Evolutionary conservation across 2,113 vertebrate species (phyloP), one percentile per base, ranked within the genome.

Genomic region (Paralichthys olivaceus): DNA sequence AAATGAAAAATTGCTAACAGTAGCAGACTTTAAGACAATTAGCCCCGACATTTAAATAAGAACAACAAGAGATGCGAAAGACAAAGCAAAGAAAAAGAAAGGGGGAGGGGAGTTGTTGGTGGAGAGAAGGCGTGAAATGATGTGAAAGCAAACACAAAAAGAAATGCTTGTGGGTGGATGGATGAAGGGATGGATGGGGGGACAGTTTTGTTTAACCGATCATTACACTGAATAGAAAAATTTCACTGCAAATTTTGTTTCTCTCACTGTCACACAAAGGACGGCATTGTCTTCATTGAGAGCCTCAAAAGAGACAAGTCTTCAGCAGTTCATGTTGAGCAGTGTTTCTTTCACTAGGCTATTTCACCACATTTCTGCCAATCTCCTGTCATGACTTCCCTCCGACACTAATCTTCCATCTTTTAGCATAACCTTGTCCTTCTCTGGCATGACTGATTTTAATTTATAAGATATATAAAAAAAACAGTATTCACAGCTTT

Each of bases 11-110:
- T 70, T 34, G 26, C 43, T 72, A 60, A 72, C 71, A 75, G 60
- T 77, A 60, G 80, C 70, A 23, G 26, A 80, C 57, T 78, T 56
- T 49, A 45, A 58, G 45, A 77, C 69, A 80, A 79, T 79, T 56
- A 70, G 23, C 12, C 26, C 15, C 75, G 67, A 67, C 43, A 43
- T 75, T 80, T 73, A 57, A 78, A 72, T 37, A 66, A 73, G 61
- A 53, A 76, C 37, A 75, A 69, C 72, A 77, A 34, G 53, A 9
- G 34, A 71, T 0, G 11, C 12, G 32, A 4, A 29, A 43, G 25
- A 82, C 47, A 74, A 37, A 68, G 59, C 22, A 53, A n/a, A 66
- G 0, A 40, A 40, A 40, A 40, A 40, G 2, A 2, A 8, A 11
- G 9, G 37, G 37, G 34, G 9, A 8, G 11, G 34, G 4, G 34